Percentiles rank a stretch among this genome's conserved stretches.
These are phyloP conservation scores for Eulithis testata DNA, from an alignment of 2,888 invertebrate genomes.

Conservation along the genomic window DNA sequence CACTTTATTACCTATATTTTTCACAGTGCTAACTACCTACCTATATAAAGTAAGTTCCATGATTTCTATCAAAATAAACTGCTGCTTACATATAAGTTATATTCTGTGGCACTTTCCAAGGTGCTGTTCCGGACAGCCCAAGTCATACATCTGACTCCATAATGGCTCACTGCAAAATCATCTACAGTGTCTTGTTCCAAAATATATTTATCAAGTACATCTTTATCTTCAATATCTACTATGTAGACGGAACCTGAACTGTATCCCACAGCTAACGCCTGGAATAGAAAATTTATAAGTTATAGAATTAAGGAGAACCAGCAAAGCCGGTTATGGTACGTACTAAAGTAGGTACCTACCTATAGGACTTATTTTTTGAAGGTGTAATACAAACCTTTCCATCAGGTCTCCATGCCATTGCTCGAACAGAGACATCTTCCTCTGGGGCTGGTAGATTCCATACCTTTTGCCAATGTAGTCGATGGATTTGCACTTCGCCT, in stretches of 20 bases:
- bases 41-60: too few relatives aligned
- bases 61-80: neutral
- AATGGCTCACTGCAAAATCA: constrained; percentile 77
- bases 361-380: too few relatives aligned
- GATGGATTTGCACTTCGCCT: constrained; percentile 95
- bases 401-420: constrained; percentile 97
- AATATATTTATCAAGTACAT: constrained; percentile 87
- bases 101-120: constrained; percentile 72
- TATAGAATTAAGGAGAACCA: neutral
- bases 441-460: constrained; percentile 92
- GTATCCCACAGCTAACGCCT: constrained; percentile 89
- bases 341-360: too few relatives aligned
- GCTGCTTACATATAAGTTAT: constrained; percentile 73
- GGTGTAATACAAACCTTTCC: constrained; percentile 88
- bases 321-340: neutral
- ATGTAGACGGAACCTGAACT: constrained; percentile 89
- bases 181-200: constrained; percentile 69
- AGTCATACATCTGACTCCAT: constrained; percentile 88
- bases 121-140: constrained; percentile 86
- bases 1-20: neutral
- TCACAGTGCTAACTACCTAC: neutral
- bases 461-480: constrained; percentile 97
- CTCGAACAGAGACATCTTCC: constrained; percentile 89
- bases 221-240: constrained; percentile 94
- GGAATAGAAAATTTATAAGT: constrained; percentile 37